Conservation (phyloP, 2,113 vertebrate species). For the Polyodon spathula region DNA sequence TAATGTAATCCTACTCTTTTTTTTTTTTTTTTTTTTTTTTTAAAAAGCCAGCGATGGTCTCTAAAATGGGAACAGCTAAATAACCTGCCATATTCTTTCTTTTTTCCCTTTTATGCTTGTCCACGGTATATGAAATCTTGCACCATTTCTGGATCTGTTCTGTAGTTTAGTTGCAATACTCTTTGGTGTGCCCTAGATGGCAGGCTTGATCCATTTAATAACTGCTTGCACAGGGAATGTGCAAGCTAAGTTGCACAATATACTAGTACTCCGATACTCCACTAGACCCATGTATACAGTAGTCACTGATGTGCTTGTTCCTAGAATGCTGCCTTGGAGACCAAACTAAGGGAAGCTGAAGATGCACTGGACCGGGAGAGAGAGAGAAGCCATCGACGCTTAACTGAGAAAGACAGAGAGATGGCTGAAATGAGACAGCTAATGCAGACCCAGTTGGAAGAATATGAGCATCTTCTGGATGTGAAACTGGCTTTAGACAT, state of each 20-base stretch:
- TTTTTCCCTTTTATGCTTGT: too few relatives aligned
- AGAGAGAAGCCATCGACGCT: conserved; percentile 37
- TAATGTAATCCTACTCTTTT: conserved; percentile 20
- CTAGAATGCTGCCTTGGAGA: conserved; percentile 57
- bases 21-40: neutral
- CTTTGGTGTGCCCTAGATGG: conserved; percentile 1
- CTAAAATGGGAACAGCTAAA: too few relatives aligned
- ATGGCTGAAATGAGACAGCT: conserved; percentile 42
- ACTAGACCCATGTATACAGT: too few relatives aligned
- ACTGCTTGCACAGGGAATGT: too few relatives aligned
- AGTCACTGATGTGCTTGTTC: neutral
- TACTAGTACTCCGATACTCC: too few relatives aligned
- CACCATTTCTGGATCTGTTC: too few relatives aligned
- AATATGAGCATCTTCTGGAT: conserved; percentile 68
- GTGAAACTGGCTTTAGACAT: conserved; percentile 74
- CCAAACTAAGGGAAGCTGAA: conserved; percentile 52
- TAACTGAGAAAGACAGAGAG: conserved; percentile 65
- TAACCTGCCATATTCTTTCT: too few relatives aligned
- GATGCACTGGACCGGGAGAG: conserved; percentile 51
- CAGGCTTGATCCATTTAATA: neutral
- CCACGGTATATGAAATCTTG: too few relatives aligned
- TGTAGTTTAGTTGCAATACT: conserved; percentile 8
- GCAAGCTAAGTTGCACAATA: too few relatives aligned
- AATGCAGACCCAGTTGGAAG: conserved; percentile 61
- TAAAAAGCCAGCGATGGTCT: neutral